Evolutionary conservation across 35 echinoderm and acorn worm genomes (phyloP).

Genomic region (Ptychodera flava): DNA sequence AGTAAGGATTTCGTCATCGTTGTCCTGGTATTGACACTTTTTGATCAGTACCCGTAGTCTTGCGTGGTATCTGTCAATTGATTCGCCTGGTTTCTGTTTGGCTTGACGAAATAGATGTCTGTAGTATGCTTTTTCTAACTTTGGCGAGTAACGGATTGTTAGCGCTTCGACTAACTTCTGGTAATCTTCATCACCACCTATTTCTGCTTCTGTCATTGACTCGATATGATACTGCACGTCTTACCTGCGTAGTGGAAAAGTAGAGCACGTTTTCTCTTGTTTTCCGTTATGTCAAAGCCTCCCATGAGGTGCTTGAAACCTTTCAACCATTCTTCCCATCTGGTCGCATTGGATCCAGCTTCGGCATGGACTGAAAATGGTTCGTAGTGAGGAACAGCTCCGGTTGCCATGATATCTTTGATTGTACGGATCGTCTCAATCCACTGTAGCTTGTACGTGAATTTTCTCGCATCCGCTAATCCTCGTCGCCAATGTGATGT

Average conservation of each 20-base stretch:
- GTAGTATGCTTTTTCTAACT: no score
- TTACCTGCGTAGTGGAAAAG: slow-evolving; percentile 61
- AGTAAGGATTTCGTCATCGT: slow-evolving; percentile 38
- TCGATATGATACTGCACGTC: slow-evolving; percentile 32
- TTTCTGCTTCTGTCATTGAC: slow-evolving; percentile 23
- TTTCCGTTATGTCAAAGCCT: slow-evolving; percentile 32
- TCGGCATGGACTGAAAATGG: not conserved
- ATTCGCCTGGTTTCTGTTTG: slow-evolving; percentile 32
- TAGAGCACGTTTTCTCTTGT: slow-evolving; percentile 35
- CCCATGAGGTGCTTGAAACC: slow-evolving; percentile 28
- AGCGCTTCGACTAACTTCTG: slow-evolving; percentile 24
- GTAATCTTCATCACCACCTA: slow-evolving; percentile 36
- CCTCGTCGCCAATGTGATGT: no score
- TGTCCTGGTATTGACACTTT: slow-evolving; percentile 44
- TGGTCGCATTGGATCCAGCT: not conserved
- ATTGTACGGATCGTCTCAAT: no score
- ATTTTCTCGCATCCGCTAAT: no score
- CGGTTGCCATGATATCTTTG: no score
- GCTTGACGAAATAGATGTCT: slow-evolving; percentile 49
- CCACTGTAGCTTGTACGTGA: no score
- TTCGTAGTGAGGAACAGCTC: no score
- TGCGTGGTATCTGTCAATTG: slow-evolving; percentile 34
- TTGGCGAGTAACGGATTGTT: slow-evolving; percentile 30
- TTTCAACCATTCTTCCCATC: not conserved
- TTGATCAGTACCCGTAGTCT: slow-evolving; percentile 33